phyloP scores from a whole-genome alignment of 2,888 invertebrate genomes.

The Digitonthophagus gazella region DNA sequence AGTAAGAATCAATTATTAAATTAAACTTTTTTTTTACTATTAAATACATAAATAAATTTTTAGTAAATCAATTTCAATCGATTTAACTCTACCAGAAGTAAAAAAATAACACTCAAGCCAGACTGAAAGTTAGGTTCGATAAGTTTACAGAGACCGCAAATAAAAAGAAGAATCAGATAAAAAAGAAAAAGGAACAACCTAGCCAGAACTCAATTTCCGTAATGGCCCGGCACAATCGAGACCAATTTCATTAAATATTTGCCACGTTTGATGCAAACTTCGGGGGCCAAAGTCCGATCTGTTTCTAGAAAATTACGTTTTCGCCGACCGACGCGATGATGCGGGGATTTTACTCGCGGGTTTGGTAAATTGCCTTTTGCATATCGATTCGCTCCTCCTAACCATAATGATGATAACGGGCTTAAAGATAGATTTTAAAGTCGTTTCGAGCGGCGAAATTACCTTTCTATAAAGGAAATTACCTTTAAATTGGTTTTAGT shows the following conservation, averaged over 20 bases:
- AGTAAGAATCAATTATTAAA: no score
- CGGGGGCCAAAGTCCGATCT: background rate
- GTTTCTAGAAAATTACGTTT: background rate
- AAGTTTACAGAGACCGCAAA: no score
- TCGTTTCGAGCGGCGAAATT: background rate
- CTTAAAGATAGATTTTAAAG: background rate
- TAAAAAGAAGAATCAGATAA: background rate
- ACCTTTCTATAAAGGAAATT: background rate
- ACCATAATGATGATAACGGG: background rate
- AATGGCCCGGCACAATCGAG: conserved; percentile 11
- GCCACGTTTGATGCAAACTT: conserved; percentile 3
- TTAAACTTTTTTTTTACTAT: no score
- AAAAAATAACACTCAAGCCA: no score
- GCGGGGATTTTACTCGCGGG: no score
- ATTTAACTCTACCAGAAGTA: no score
- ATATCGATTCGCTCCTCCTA: background rate
- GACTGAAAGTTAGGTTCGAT: no score
- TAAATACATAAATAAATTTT: no score
- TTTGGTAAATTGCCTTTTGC: background rate
- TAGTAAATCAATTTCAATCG: no score
- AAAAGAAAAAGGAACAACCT: no score
- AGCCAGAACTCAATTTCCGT: conserved; percentile 5
- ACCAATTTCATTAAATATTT: conserved; percentile 18
- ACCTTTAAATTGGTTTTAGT: no score
- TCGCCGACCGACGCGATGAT: background rate